A percentile compares a stretch with the other conserved stretches of the same genome.
These are phyloP conservation scores for Nannospalax galili DNA, from an alignment of 2,113 vertebrate species.

Conservation along the genomic window DNA sequence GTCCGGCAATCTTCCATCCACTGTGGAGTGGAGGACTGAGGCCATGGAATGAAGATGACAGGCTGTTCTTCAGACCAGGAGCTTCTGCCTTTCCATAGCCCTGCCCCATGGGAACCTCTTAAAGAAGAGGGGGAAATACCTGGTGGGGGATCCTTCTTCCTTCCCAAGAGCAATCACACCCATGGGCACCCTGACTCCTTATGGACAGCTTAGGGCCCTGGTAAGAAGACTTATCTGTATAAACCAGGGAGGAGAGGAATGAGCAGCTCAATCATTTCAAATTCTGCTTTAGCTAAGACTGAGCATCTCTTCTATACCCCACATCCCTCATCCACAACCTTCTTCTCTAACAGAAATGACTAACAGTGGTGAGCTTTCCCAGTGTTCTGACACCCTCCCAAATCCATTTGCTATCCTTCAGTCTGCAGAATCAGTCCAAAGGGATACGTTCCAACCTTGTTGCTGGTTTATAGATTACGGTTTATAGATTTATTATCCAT, in stretches of 20 bases:
- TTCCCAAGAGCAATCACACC: neutral
- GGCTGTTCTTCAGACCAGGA: neutral
- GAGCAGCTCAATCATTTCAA: neutral
- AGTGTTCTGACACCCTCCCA: neutral
- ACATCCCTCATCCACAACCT: neutral
- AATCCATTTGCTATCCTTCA: no score
- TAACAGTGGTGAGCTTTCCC: neutral
- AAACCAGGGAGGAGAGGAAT: neutral
- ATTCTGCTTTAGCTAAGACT: neutral
- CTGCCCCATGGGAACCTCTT: neutral
- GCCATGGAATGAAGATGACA: neutral
- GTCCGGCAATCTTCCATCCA: neutral
- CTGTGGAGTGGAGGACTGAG: neutral
- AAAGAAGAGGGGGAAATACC: neutral
- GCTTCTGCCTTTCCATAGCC: neutral
- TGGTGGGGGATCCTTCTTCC: neutral
- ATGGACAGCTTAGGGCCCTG: neutral
- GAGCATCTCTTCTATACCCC: neutral
- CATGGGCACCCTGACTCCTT: neutral
- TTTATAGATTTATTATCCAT: neutral
- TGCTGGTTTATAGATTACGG: neutral
- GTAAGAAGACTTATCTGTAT: neutral
- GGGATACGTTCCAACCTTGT: neutral
- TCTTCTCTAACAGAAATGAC: neutral
- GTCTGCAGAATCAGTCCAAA: neutral